These are phyloP conservation scores for Zonitis immaculata DNA, from an alignment of 2,888 invertebrate genomes.

Conservation along the genomic window DNA sequence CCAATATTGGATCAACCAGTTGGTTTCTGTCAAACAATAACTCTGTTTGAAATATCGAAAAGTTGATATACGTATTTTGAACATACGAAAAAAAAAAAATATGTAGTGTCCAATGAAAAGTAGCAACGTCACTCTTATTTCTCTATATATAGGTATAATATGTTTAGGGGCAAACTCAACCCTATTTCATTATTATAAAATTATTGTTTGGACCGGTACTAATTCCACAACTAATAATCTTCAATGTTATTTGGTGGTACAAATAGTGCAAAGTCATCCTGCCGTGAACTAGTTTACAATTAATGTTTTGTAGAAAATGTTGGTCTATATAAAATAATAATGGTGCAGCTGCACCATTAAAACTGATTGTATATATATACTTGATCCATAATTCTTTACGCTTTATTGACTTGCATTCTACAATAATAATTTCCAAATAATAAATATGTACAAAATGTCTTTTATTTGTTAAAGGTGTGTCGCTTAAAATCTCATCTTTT, in stretches of 20 bases:
- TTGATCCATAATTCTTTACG: constrained; percentile 16
- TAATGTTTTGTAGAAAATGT: constrained; percentile 8
- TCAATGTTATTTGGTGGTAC: constrained; percentile 5
- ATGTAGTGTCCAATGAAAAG: constrained; percentile 17
- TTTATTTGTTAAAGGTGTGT: too few species aligned
- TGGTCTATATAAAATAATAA: background rate
- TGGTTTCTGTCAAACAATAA: constrained; percentile 23
- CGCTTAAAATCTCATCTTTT: constrained; percentile 4
- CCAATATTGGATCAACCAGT: constrained; percentile 23
- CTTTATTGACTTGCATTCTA: constrained; percentile 9
- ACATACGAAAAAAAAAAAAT: too few species aligned
- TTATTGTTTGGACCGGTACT: constrained; percentile 29
- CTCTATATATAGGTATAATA: too few species aligned
- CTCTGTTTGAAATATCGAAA: constrained; percentile 11
- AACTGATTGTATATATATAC: constrained; percentile 11
- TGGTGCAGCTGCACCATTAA: constrained; percentile 11
- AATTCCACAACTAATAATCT: constrained; percentile 31
- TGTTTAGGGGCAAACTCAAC: constrained; percentile 26
- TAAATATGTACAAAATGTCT: background rate
- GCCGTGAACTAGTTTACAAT: constrained; percentile 23
- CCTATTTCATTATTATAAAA: constrained; percentile 27
- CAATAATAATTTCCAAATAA: background rate
- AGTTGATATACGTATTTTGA: background rate
- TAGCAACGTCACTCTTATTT: constrained; percentile 19
- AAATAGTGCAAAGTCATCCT: constrained; percentile 19